Percentiles rank a stretch among this genome's conserved stretches.
These are phyloP conservation scores for Acrocephalus kingi DNA, from an alignment of 2,113 vertebrate species.

Conservation along the genomic window DNA sequence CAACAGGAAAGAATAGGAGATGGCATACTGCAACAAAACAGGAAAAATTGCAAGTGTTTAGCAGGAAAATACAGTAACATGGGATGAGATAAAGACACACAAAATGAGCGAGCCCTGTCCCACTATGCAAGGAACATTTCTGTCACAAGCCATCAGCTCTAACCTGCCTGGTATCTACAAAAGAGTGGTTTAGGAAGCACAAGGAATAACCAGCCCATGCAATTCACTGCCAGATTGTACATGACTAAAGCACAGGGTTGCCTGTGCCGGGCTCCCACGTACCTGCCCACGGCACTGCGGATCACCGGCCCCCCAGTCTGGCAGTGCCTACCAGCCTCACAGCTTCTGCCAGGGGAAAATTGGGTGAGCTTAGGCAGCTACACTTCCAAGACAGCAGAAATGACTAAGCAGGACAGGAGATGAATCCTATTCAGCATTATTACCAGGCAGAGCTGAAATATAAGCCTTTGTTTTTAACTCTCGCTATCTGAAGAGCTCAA, in stretches of 20 bases:
- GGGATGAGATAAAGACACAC: background rate
- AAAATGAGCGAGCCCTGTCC: background rate
- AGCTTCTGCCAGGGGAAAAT: background rate
- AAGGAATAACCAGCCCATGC: background rate
- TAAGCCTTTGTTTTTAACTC: conserved; percentile 50
- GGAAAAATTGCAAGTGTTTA: background rate
- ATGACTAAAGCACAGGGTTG: background rate
- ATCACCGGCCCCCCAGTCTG: background rate
- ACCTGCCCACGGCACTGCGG: background rate
- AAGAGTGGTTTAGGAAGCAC: background rate
- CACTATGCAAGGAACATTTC: background rate
- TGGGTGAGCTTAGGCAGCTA: background rate
- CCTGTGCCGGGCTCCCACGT: background rate
- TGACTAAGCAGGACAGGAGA: conserved; percentile 23
- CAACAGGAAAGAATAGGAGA: background rate
- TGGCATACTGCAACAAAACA: background rate
- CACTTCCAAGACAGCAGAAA: background rate
- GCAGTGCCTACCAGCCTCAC: background rate
- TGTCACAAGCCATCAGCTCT: background rate
- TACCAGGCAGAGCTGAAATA: conserved; percentile 34
- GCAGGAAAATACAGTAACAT: background rate
- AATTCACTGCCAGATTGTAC: background rate
- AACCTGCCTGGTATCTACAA: background rate
- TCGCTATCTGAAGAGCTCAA: conserved; percentile 14
- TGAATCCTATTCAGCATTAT: conserved; percentile 32